A percentile compares a stretch with the other conserved stretches of the same genome.
phyloP scores from a whole-genome alignment of 1,140 invertebrate genomes.

The Triops longicaudatus region DNA sequence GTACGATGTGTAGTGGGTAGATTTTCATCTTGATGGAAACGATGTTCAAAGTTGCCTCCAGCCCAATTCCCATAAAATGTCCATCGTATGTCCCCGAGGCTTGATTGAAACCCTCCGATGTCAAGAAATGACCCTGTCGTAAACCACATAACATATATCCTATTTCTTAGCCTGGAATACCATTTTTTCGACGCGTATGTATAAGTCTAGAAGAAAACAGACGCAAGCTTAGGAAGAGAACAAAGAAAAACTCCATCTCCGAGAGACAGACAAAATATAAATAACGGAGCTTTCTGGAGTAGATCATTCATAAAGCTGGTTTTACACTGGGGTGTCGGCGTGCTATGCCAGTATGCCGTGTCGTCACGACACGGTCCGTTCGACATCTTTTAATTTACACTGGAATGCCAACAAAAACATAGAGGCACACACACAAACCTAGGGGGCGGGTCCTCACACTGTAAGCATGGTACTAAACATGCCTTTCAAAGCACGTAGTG shows the following conservation, averaged over 20 bases:
- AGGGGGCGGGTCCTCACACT: too few relatives aligned
- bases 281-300: too few relatives aligned
- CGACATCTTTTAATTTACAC: too few relatives aligned
- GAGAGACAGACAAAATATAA: too few relatives aligned
- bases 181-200: background rate
- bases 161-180: background rate
- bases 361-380: too few relatives aligned
- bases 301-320: too few relatives aligned
- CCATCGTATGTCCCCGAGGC: background rate
- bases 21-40: background rate
- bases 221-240: background rate
- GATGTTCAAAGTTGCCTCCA: background rate
- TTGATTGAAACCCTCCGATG: background rate
- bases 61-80: background rate
- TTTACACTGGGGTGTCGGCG: too few relatives aligned
- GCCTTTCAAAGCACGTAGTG: too few relatives aligned
- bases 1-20: slow-evolving; percentile 3
- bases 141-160: slow-evolving; percentile 5
- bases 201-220: background rate
- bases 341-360: too few relatives aligned
- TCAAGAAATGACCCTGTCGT: background rate
- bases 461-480: too few relatives aligned
- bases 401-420: too few relatives aligned
- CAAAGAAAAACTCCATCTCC: background rate
- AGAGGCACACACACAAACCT: too few relatives aligned